phyloP scores from a whole-genome alignment of 2,888 invertebrate genomes.

The Athrips mouffetella region DNA sequence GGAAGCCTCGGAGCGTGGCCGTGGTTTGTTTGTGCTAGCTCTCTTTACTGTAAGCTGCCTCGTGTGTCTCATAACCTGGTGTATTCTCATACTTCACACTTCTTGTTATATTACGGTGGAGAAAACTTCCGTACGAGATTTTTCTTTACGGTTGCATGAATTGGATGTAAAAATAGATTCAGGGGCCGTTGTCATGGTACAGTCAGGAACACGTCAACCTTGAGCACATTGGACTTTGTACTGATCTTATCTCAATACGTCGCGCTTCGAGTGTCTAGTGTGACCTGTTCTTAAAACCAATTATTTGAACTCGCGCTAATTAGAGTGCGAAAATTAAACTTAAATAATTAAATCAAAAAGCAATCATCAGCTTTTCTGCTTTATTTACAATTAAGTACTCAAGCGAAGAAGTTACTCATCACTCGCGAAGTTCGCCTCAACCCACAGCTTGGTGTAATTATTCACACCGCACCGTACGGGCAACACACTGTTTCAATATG shows the following conservation, averaged over 20 bases:
- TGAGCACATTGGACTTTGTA: too few relatives aligned
- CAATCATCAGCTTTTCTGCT: background rate
- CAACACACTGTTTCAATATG: constrained; percentile 1
- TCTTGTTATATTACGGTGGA: background rate
- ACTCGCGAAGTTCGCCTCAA: background rate
- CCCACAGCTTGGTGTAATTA: background rate
- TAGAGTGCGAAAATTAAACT: background rate
- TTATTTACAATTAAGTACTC: too few relatives aligned
- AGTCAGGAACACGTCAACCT: too few relatives aligned
- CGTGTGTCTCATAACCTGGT: constrained; percentile 3
- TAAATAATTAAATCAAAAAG: background rate
- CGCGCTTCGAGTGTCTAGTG: too few relatives aligned
- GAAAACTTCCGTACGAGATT: background rate
- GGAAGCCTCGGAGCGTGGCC: background rate
- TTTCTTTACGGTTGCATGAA: background rate
- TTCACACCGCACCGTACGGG: background rate
- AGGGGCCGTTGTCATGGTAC: too few relatives aligned
- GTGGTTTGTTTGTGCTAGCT: background rate
- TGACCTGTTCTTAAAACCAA: too few relatives aligned
- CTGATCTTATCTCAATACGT: too few relatives aligned
- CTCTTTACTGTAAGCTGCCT: constrained; percentile 6
- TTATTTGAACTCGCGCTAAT: too few relatives aligned
- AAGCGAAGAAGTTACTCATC: background rate
- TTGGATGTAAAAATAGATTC: too few relatives aligned
- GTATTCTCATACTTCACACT: background rate